Conservation (phyloP, 1,140 invertebrate genomes). For the Temnothorax nylanderi region DNA sequence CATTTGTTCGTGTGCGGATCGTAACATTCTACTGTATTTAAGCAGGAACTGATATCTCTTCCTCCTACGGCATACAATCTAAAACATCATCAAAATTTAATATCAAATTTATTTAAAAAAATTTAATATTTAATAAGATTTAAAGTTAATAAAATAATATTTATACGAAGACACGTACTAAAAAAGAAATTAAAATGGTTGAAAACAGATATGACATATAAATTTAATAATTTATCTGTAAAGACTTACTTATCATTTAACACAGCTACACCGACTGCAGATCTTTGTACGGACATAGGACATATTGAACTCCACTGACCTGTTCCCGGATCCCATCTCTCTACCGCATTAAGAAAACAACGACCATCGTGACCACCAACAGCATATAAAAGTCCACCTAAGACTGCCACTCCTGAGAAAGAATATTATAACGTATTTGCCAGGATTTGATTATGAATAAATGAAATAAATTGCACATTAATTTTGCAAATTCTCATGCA, state of each 20-base stretch:
- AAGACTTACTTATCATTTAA: slow-evolving; percentile 90
- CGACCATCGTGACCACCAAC: slow-evolving; percentile 98
- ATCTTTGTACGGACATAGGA: slow-evolving; percentile 94
- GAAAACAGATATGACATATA: neutral
- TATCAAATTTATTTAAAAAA: slow-evolving; percentile 15
- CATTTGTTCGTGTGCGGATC: slow-evolving; percentile 96
- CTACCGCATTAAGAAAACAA: slow-evolving; percentile 97
- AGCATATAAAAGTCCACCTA: slow-evolving; percentile 95
- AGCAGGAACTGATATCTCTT: slow-evolving; percentile 95
- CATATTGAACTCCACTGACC: slow-evolving; percentile 95
- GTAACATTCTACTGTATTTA: slow-evolving; percentile 96
- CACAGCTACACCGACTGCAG: slow-evolving; percentile 96
- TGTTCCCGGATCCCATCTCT: slow-evolving; percentile 95
- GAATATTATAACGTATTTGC: no score
- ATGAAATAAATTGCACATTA: no score
- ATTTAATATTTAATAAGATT: slow-evolving; percentile 15
- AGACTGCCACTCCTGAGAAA: no score
- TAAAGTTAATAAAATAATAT: slow-evolving; percentile 25
- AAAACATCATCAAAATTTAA: slow-evolving; percentile 66
- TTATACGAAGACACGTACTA: slow-evolving; percentile 31
- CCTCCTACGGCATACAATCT: slow-evolving; percentile 97
- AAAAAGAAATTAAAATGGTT: neutral
- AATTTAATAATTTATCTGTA: slow-evolving; percentile 4
- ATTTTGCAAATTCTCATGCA: neutral
- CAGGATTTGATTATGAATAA: no score